phyloP scores from a whole-genome alignment of 92 coral and sea anemone species.

The Virgularia gustaviana region DNA sequence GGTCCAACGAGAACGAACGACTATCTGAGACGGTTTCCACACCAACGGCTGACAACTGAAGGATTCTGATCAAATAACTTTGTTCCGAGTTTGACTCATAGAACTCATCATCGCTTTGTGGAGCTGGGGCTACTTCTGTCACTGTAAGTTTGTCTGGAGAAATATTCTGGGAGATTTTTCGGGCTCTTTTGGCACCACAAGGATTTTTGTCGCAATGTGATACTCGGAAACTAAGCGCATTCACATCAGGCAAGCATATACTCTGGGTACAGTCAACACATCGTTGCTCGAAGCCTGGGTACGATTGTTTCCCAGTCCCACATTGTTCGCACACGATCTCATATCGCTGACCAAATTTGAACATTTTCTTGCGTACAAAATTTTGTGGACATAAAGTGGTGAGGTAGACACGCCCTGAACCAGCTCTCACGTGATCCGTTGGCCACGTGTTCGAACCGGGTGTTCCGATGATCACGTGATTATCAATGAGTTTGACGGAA shows the following conservation, averaged over 20 bases:
- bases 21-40: constrained; percentile 58
- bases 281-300: constrained; percentile 72
- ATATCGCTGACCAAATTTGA: constrained; percentile 44
- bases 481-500: constrained; percentile 54
- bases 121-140: constrained; percentile 15
- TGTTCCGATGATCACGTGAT: constrained; percentile 71
- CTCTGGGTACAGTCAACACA: constrained; percentile 48
- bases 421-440: constrained; percentile 57
- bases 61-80: constrained; percentile 25
- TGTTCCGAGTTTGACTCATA: constrained; percentile 29
- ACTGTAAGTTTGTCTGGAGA: constrained; percentile 19
- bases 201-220: constrained; percentile 32
- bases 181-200: not conserved
- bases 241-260: constrained; percentile 8
- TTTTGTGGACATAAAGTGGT: constrained; percentile 74
- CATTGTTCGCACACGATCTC: constrained; percentile 70
- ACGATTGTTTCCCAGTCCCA: constrained; percentile 68
- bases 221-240: constrained; percentile 5
- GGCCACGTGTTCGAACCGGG: constrained; percentile 85
- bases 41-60: constrained; percentile 74
- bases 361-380: constrained; percentile 55
- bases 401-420: constrained; percentile 83
- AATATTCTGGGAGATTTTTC: constrained; percentile 11
- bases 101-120: constrained; percentile 15
- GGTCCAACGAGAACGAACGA: constrained; percentile 79